Conservation (phyloP, 2,797 vertebrate genomes). For the Enteromius treurensis region DNA sequence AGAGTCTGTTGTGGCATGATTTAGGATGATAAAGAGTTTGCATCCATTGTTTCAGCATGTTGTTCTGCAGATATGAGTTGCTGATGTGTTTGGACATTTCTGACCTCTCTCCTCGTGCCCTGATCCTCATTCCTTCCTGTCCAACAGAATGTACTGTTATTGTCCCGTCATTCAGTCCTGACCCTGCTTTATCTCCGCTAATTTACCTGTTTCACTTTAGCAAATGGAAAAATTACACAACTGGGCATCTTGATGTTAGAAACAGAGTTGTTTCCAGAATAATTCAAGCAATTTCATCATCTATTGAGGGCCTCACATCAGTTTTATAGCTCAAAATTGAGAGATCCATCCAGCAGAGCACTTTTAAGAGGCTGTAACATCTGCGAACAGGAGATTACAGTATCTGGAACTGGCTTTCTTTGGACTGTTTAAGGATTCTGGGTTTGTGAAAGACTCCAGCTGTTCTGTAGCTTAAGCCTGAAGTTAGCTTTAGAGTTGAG, state of each 20-base stretch:
- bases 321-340: background rate
- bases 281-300: constrained; percentile 6
- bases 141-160: background rate
- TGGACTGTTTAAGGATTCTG: background rate
- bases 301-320: background rate
- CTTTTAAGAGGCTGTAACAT: background rate
- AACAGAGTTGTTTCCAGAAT: background rate
- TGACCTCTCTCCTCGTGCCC: background rate
- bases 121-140: constrained; percentile 5
- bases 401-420: background rate
- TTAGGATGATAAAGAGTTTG: background rate
- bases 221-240: background rate
- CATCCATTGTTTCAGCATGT: background rate
- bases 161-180: background rate
- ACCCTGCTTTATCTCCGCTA: background rate
- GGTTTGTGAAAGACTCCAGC: background rate
- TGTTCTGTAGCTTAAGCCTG: background rate
- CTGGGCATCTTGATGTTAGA: background rate
- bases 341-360: background rate
- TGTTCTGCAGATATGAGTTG: background rate
- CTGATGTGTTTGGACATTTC: background rate
- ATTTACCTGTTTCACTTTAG: background rate
- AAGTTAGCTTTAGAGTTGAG: background rate
- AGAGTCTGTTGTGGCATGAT: background rate
- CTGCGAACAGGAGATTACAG: background rate